These are phyloP conservation scores for Trachelus stipa DNA, from an alignment of 2,888 invertebrate species.

Conservation along the genomic window DNA sequence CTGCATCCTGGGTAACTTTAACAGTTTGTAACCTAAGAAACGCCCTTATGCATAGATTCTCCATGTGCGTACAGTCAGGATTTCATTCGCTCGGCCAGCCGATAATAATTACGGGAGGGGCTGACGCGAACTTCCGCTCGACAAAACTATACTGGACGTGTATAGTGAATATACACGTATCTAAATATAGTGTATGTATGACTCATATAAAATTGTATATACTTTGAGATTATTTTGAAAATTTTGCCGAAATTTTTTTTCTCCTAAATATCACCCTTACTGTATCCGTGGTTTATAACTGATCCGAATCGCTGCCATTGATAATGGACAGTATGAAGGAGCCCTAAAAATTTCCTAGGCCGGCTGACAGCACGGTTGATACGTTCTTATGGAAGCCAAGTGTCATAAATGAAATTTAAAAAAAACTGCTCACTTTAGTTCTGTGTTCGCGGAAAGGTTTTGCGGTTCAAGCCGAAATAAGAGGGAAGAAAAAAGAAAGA, in stretches of 20 bases:
- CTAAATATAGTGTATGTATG: not conserved
- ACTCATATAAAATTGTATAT: not conserved
- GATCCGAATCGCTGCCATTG: not conserved
- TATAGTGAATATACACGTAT: not conserved
- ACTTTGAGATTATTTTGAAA: not conserved
- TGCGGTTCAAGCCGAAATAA: not conserved
- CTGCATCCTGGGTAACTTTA: not conserved
- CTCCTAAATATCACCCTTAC: not conserved
- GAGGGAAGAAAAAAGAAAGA: conserved; percentile 17
- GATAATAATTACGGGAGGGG: conserved; percentile 25
- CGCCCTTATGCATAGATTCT: not conserved
- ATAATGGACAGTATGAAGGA: not conserved
- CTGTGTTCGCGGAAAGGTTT: not conserved
- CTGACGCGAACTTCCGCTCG: conserved; percentile 38
- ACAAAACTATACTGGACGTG: conserved; percentile 21
- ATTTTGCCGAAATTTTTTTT: too few species aligned
- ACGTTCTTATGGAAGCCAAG: not conserved
- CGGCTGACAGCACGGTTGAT: not conserved
- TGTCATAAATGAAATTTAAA: not conserved
- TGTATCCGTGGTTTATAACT: not conserved
- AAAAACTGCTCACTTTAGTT: not conserved
- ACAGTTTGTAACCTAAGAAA: not conserved
- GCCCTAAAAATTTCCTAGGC: not conserved
- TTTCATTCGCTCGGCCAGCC: not conserved
- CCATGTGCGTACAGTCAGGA: not conserved